Conservation (phyloP, 2,888 invertebrate genomes). For the Chloroclysta siterata region DNA sequence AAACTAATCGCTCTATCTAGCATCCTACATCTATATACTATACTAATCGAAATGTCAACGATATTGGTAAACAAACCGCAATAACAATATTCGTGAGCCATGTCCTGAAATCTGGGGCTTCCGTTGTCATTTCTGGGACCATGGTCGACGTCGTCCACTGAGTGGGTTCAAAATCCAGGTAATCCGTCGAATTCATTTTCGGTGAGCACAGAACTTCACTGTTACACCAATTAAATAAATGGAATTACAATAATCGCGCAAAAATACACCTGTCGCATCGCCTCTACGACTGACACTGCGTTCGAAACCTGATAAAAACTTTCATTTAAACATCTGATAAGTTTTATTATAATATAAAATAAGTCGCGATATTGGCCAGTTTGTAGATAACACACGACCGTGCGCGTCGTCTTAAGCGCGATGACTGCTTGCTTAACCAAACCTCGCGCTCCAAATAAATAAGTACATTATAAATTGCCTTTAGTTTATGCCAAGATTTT, state of each 20-base stretch:
- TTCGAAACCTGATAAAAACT: slow-evolving; percentile 57
- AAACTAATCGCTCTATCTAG: slow-evolving; percentile 19
- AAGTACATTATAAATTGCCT: slow-evolving; percentile 16
- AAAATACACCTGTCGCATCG: slow-evolving; percentile 54
- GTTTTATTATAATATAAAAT: slow-evolving; percentile 44
- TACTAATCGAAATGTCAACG: slow-evolving; percentile 19
- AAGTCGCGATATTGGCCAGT: slow-evolving; percentile 37
- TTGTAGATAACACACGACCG: slow-evolving; percentile 57
- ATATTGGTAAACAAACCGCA: slow-evolving; percentile 61
- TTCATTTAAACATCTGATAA: slow-evolving; percentile 64
- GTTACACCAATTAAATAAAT: slow-evolving; percentile 33
- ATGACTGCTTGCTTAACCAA: slow-evolving; percentile 26
- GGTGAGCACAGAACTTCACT: slow-evolving; percentile 36
- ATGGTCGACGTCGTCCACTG: slow-evolving; percentile 42
- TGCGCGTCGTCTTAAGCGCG: slow-evolving; percentile 50
- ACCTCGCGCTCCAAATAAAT: slow-evolving; percentile 9
- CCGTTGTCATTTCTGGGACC: slow-evolving; percentile 50
- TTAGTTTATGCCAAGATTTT: slow-evolving; percentile 22
- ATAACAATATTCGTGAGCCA: slow-evolving; percentile 68
- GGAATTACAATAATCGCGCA: slow-evolving; percentile 39
- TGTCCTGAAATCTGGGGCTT: slow-evolving; percentile 59
- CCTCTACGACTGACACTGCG: slow-evolving; percentile 45
- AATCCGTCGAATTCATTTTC: slow-evolving; percentile 60
- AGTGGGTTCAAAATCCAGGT: slow-evolving; percentile 46
- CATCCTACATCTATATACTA: slow-evolving; percentile 1